Evolutionary conservation across 2,797 vertebrate genomes (phyloP), one percentile per base, ranked within the genome.

Genomic region (Channa striata): DNA sequence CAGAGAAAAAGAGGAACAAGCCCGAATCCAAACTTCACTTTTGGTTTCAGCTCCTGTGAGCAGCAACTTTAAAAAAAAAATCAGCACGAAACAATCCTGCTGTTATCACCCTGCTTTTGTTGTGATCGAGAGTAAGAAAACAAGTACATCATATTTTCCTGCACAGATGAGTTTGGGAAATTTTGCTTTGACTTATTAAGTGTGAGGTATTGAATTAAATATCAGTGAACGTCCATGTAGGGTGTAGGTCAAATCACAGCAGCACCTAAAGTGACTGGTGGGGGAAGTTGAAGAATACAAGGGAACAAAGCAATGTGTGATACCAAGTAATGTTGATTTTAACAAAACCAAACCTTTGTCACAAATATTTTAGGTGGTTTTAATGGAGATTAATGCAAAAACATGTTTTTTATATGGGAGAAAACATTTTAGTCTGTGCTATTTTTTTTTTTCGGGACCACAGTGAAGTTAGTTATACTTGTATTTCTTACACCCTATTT

Each of bases 1-100:
- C 74, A 72, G 23, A 83, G 47, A 81, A 91, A 94, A 94, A 93
- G 86, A 77, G 93, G 94, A 94, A 94, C 91, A 82, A 80, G 52
- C 2, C 49, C 19, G 33, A 76, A 68, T 89, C 87, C 77, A 83
- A 90, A 92, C 90, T 89, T 93, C 85, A 82, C 87, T 93, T 93
- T 93, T 93, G 78, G 86, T 91, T 93, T 91, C 77, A 1, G 54
- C 75, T 57, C 44, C 47, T 67, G 50, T 42, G 34, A 72, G 60
- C 66, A 76, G 30, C 48, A 48, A 46, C 14, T 6, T 30, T 46
- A 21, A 72, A 54, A 42, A 67, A 77, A 78, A 80, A 78, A 39
- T 66, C 68, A 66, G 11, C 51, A 52, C 57, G 44, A 67, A 60
- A 66, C 63, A 19, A 77, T 74, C 6, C 56, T 6, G 21, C 17